Conservation (phyloP, 2,888 invertebrate genomes). For the Lordiphosa fenestrarum region DNA sequence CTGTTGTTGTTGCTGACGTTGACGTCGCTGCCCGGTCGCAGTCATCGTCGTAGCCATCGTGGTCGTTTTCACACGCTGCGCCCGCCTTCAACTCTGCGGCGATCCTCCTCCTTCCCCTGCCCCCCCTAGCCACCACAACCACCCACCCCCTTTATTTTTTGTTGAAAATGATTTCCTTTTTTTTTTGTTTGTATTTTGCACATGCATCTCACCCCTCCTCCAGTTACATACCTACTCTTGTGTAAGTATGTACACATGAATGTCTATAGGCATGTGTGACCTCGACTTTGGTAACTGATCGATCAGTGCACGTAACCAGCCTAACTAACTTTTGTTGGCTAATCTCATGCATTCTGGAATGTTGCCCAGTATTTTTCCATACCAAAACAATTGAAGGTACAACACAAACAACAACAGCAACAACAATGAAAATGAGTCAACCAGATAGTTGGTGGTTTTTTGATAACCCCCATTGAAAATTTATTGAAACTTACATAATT, state of each 20-base stretch:
- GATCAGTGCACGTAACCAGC: constrained; percentile 12
- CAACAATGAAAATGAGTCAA: too few species aligned
- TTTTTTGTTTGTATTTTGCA: constrained; percentile 1
- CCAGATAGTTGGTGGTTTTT: too few species aligned
- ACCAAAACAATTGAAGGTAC: background rate
- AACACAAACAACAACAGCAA: too few species aligned
- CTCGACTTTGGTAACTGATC: constrained; percentile 16
- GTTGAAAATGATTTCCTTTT: constrained; percentile 1
- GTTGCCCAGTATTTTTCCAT: constrained; percentile 52
- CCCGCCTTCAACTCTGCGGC: constrained; percentile 11
- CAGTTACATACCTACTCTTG: background rate
- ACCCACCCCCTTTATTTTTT: background rate
- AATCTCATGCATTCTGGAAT: constrained; percentile 27
- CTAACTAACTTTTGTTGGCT: constrained; percentile 9
- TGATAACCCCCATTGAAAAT: too few species aligned
- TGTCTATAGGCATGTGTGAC: constrained; percentile 5
- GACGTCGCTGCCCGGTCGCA: constrained; percentile 15
- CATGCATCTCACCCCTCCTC: background rate
- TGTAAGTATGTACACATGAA: constrained; percentile 4
- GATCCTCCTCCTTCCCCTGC: constrained; percentile 12
- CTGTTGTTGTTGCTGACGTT: constrained; percentile 12
- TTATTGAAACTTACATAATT: too few species aligned
- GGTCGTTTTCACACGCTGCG: constrained; percentile 44
- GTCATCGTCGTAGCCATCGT: constrained; percentile 20
- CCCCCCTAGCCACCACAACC: background rate